Conservation (phyloP, 2,888 invertebrate genomes). For the Pantelozetes paolii region DNA sequence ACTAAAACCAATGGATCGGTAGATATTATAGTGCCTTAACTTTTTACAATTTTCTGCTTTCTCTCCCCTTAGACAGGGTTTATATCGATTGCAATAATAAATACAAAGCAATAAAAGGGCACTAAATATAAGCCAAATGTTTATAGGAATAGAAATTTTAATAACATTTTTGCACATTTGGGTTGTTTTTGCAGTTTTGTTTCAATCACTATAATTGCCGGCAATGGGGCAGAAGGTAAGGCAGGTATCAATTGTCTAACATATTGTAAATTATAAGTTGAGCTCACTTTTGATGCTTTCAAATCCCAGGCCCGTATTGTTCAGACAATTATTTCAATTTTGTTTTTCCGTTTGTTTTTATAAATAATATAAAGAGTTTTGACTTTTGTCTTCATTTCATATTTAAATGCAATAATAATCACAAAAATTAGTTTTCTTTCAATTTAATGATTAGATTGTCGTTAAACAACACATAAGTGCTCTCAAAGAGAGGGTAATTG, state of each 20-base stretch:
- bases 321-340: constrained; percentile 12
- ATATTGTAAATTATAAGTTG: constrained; percentile 23
- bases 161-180: neutral
- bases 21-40: no score
- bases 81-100: neutral
- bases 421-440: neutral
- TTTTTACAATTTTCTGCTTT: no score
- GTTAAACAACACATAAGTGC: constrained; percentile 2
- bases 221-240: neutral
- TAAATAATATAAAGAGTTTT: neutral
- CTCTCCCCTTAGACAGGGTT: no score
- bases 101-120: constrained; percentile 11
- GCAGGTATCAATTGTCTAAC: neutral
- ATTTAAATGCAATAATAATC: constrained; percentile 9
- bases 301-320: constrained; percentile 26
- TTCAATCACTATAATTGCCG: constrained; percentile 12
- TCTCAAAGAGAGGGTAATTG: no score
- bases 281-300: constrained; percentile 1
- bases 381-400: neutral
- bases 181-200: neutral
- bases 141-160: neutral
- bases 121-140: neutral
- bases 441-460: neutral
- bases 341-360: constrained; percentile 20
- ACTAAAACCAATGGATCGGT: neutral